Evolutionary conservation across 2,888 invertebrate genomes (phyloP), one percentile per base, ranked within the genome.

Genomic region (Hyposoter dolosus): DNA sequence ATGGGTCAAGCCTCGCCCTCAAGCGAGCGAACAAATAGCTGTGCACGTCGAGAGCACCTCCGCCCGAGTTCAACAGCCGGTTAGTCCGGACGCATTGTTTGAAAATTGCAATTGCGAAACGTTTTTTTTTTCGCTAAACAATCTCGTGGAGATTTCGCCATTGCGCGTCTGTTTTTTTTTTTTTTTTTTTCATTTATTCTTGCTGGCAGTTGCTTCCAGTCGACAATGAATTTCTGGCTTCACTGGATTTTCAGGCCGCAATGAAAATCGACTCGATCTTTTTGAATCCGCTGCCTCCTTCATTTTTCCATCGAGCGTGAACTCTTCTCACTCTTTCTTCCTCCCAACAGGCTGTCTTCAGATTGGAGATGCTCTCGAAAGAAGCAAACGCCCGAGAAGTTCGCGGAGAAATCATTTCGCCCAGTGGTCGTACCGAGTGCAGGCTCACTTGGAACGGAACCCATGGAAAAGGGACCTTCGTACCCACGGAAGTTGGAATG

Each of bases 401-500:
- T 40, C 96, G 96, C 82, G 97, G 97, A 3, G 97, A 97, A 85
- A 96, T 98, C 79, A 96, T 97, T 78, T 97, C 97, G 88, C 98
- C 98, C 15, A 96, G 97, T 87, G 97, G 97, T 82, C 96, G 96
- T 85, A 91, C 95, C 23, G 95, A 95, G 80, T 95, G 95, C 89
- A 94, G 95, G 87, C 93, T 94, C 47, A 91, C 92, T 63, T 94
- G 94, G 94, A 94, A 91, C 82, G 93, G 94, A 50, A 89, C 90
- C 66, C 90, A 91, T 68, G 98, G 98, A 1, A 96, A 97, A 88
- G 98, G 98, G 10, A 96, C 96, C 84, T 99, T 98, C 91, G 95
- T 97, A 10, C 98, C 99, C 0, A 97, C 97, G 88, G 98, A 98
- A 94, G 97, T 98, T 89, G 99, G 99, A 88, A 98, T 98, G 97